These are phyloP conservation scores for Sebastes steindachneri DNA, from an alignment of 2,797 vertebrate species.

Conservation along the genomic window DNA sequence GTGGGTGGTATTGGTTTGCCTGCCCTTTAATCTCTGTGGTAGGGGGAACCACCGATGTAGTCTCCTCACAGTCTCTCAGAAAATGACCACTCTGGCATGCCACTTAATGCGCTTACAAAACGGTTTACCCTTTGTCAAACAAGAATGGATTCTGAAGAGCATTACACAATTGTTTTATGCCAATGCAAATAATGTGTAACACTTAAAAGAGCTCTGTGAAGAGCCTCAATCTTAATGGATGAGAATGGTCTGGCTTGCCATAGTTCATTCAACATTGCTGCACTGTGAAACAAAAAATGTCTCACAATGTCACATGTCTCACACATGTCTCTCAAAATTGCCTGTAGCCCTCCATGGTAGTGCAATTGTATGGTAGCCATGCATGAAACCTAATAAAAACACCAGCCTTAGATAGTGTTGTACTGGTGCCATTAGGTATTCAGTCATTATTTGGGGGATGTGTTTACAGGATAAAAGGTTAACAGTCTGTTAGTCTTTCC, in stretches of 20 bases:
- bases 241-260: neutral
- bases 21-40: conserved; percentile 37
- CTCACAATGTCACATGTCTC: neutral
- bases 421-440: neutral
- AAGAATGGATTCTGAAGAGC: neutral
- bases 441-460: neutral
- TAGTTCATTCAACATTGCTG: neutral
- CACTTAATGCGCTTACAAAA: conserved; percentile 7
- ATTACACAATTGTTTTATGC: conserved; percentile 1
- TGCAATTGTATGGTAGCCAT: neutral
- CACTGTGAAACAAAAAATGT: neutral
- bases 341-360: neutral
- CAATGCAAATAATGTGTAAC: neutral
- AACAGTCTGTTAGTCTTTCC: neutral
- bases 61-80: conserved; percentile 15
- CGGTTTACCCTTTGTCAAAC: neutral
- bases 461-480: neutral
- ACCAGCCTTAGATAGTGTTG: neutral
- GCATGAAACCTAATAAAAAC: neutral
- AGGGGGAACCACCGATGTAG: conserved; percentile 22
- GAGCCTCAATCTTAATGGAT: neutral
- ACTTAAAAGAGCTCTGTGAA: neutral
- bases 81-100: conserved; percentile 25
- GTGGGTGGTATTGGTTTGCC: conserved; percentile 18
- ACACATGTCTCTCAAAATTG: neutral